Conservation (phyloP, 2,888 invertebrate species). For the Chymomyza caudatula region DNA sequence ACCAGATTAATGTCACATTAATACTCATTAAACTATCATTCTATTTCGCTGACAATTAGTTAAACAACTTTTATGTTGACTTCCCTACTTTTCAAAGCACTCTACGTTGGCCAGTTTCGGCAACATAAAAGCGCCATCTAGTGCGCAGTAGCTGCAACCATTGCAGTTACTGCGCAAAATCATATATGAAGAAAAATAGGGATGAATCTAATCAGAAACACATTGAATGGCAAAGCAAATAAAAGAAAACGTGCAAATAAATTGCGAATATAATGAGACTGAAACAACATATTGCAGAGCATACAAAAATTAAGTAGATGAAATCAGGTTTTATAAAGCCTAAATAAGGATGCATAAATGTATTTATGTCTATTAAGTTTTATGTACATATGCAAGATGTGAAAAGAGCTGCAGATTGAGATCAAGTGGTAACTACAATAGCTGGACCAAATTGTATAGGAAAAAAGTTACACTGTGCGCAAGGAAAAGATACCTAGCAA, state of each 20-base stretch:
- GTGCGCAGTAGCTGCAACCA: conserved; percentile 20
- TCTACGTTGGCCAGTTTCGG: conserved; percentile 29
- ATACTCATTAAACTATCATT: too few relatives aligned
- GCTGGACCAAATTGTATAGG: background rate
- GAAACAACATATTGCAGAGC: background rate
- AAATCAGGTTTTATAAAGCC: background rate
- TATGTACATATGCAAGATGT: too few relatives aligned
- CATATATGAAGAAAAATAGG: conserved; percentile 22
- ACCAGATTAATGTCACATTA: too few relatives aligned
- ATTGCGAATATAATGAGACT: background rate
- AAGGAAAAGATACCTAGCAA: background rate
- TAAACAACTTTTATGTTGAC: background rate
- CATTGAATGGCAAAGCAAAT: background rate
- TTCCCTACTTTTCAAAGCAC: background rate
- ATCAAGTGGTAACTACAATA: conserved; percentile 18
- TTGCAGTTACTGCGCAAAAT: conserved; percentile 42
- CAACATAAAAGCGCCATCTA: conserved; percentile 56
- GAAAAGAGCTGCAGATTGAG: background rate
- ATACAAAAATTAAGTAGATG: background rate
- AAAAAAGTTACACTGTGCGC: background rate
- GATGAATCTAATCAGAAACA: conserved; percentile 47
- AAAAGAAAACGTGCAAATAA: background rate
- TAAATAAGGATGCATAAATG: background rate
- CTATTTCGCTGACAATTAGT: too few relatives aligned
- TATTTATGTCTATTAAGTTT: background rate